Conservation (phyloP, 2,113 vertebrate species). For the Rissa tridactyla region DNA sequence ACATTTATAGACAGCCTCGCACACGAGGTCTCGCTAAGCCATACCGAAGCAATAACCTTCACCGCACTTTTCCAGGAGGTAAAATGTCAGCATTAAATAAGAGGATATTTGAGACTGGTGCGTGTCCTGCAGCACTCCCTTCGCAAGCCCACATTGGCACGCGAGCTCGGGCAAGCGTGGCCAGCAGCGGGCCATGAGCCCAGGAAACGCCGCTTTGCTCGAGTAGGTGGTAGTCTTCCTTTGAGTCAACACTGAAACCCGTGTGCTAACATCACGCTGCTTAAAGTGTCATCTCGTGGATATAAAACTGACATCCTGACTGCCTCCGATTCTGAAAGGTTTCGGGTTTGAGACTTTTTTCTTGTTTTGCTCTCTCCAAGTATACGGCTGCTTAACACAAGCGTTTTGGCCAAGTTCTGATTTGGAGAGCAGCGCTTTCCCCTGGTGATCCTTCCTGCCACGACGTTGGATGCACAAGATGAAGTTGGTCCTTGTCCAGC, state of each 20-base stretch:
- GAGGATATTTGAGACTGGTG: background rate
- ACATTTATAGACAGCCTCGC: background rate
- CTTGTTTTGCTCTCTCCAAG: background rate
- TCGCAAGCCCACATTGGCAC: background rate
- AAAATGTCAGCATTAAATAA: background rate
- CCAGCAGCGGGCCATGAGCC: background rate
- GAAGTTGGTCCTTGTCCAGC: background rate
- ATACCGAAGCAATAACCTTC: background rate
- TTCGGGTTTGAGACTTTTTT: background rate
- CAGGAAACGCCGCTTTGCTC: background rate
- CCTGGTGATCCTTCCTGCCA: background rate
- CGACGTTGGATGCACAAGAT: background rate
- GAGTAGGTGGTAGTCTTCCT: constrained; percentile 17
- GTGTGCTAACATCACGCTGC: background rate
- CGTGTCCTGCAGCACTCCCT: background rate
- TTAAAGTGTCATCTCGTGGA: background rate
- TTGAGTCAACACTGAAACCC: constrained; percentile 52
- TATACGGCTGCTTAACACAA: background rate
- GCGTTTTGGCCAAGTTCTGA: background rate
- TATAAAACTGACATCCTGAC: background rate
- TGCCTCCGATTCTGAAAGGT: background rate
- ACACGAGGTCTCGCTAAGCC: background rate
- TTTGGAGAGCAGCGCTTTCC: background rate
- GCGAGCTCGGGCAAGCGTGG: rapidly evolving
- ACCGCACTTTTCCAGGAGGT: background rate